phyloP scores from a whole-genome alignment of 2,888 invertebrate species.

The Chaitophorus viminalis region DNA sequence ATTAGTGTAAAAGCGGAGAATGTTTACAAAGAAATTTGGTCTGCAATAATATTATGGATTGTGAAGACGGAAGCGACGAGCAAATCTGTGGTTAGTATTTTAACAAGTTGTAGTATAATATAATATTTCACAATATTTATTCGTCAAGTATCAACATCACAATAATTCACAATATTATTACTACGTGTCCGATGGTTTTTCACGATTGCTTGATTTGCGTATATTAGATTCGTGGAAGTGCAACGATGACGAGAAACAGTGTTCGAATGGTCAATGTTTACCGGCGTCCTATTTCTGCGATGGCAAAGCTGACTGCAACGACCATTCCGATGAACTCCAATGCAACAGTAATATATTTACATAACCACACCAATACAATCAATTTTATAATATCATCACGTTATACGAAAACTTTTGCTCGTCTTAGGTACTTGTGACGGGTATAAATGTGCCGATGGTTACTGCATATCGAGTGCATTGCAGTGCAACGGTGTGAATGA shows the following conservation, averaged over 20 bases:
- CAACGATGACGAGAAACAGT: constrained; percentile 71
- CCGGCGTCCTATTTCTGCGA: constrained; percentile 73
- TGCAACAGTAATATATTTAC: constrained; percentile 66
- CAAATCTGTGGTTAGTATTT: constrained; percentile 63
- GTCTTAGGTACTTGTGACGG: constrained; percentile 68
- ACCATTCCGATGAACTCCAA: constrained; percentile 71
- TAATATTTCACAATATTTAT: background rate
- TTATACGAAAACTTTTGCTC: background rate
- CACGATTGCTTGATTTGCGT: background rate
- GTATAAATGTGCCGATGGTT: constrained; percentile 72
- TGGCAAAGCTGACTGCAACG: constrained; percentile 71
- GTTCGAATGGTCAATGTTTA: constrained; percentile 70
- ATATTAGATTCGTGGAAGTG: constrained; percentile 69
- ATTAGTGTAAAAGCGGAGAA: constrained; percentile 70
- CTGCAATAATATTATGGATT: constrained; percentile 74
- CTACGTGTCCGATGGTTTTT: background rate
- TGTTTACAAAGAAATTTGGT: constrained; percentile 73
- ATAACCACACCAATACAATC: background rate
- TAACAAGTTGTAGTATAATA: too few relatives aligned
- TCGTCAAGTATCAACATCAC: background rate
- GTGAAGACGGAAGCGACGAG: constrained; percentile 74
- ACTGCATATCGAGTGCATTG: constrained; percentile 73
- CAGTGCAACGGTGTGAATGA: constrained; percentile 73
- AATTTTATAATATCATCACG: background rate
- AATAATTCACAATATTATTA: too few relatives aligned